A percentile compares a stretch with the other conserved stretches of the same genome.
Conservation (phyloP, 2,888 invertebrate species). For the Euzophera pinguis region DNA sequence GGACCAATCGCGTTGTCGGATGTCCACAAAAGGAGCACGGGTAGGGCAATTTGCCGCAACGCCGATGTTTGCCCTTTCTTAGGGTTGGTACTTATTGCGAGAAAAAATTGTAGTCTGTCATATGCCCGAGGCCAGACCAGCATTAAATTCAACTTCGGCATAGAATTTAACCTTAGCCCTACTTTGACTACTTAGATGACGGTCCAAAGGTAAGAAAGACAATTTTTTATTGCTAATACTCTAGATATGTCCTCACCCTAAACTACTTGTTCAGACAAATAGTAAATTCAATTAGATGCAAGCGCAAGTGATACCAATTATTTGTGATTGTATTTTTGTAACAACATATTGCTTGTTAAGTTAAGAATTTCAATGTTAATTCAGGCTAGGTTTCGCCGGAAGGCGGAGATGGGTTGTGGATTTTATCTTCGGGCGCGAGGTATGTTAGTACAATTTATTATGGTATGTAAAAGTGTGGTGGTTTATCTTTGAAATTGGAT, state of each 20-base stretch:
- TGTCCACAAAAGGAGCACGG: conserved; percentile 56
- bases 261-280: conserved; percentile 60
- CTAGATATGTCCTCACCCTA: not conserved
- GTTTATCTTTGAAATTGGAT: too few species aligned
- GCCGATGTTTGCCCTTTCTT: conserved; percentile 64
- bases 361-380: not conserved
- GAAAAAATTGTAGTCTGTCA: too few species aligned
- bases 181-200: too few species aligned
- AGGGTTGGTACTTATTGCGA: conserved; percentile 16
- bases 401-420: not conserved
- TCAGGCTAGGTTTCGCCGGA: not conserved
- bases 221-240: too few species aligned
- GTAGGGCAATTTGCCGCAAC: conserved; percentile 67
- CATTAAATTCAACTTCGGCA: too few species aligned
- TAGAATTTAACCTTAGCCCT: too few species aligned
- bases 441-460: not conserved
- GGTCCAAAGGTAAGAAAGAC: too few species aligned
- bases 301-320: conserved; percentile 47
- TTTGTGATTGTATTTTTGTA: conserved; percentile 25
- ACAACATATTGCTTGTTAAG: conserved; percentile 28
- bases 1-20: conserved; percentile 58
- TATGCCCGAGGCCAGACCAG: too few species aligned
- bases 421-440: not conserved
- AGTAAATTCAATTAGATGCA: conserved; percentile 62
- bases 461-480: too few species aligned